phyloP scores from a whole-genome alignment of 2,888 invertebrate species.

The Mythimna impura region DNA sequence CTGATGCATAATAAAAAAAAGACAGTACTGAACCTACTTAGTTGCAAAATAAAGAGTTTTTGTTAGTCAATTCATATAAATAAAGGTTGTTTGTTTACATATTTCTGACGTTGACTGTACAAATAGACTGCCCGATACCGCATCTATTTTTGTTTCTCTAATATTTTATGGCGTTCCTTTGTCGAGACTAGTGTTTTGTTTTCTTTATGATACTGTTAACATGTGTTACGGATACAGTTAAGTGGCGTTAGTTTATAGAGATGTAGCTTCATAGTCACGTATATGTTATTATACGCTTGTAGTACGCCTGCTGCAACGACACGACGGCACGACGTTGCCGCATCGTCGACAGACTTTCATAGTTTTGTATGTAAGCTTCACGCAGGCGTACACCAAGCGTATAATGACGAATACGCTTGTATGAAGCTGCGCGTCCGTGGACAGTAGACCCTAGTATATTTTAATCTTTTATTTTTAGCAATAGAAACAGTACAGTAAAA shows the following conservation, averaged over 20 bases:
- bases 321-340: no score
- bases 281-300: no score
- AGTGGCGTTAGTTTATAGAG: conserved; percentile 9
- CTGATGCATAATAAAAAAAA: no score
- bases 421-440: no score
- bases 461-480: conserved; percentile 17
- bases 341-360: no score
- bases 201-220: conserved; percentile 28
- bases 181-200: conserved; percentile 28
- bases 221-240: conserved; percentile 26
- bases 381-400: no score
- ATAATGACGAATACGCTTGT: no score
- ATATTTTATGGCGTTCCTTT: conserved; percentile 27
- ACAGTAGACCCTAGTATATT: background rate
- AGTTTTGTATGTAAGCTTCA: no score
- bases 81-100: no score
- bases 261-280: no score
- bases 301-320: no score
- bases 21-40: no score
- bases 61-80: background rate
- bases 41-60: background rate
- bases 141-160: conserved; percentile 28
- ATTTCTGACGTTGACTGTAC: conserved; percentile 8
- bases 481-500: background rate
- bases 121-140: conserved; percentile 18